A percentile compares a stretch with the other conserved stretches of the same genome.
Conservation (phyloP, 2,888 invertebrate genomes). For the Tuberolachnus salignus region DNA sequence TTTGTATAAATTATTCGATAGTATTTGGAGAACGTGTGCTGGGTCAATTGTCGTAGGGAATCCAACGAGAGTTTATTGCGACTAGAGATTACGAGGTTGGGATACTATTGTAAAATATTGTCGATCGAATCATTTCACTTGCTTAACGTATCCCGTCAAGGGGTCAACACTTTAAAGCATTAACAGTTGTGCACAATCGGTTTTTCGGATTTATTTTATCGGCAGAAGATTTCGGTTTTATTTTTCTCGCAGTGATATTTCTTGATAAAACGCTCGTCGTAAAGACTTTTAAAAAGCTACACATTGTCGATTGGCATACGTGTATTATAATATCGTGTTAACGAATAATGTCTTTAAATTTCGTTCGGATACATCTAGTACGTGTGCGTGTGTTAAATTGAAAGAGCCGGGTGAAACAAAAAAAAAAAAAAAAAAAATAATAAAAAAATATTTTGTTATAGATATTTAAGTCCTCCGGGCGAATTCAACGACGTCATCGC, state of each 20-base stretch:
- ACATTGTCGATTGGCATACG: not conserved
- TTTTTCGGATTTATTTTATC: not conserved
- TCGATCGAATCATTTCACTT: too few relatives aligned
- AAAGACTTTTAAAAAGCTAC: too few relatives aligned
- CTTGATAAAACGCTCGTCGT: not conserved
- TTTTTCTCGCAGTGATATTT: not conserved
- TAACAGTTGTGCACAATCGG: not conserved
- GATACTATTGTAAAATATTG: too few relatives aligned
- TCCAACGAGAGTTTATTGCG: too few relatives aligned
- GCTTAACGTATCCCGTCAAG: too few relatives aligned
- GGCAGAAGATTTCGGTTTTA: not conserved
- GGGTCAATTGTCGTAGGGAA: too few relatives aligned
- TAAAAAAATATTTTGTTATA: not conserved
- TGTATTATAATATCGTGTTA: not conserved
- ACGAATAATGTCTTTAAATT: conserved; percentile 15
- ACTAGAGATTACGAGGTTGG: too few relatives aligned
- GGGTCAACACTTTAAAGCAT: too few relatives aligned
- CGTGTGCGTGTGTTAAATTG: not conserved
- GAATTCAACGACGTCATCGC: not conserved
- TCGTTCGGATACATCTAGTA: not conserved
- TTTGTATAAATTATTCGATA: too few relatives aligned
- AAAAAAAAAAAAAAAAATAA: too few relatives aligned
- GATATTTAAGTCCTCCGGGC: not conserved
- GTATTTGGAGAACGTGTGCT: too few relatives aligned
- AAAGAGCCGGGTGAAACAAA: not conserved